phyloP scores from a whole-genome alignment of 2,888 invertebrate species.

The Cosmopolites sordidus region DNA sequence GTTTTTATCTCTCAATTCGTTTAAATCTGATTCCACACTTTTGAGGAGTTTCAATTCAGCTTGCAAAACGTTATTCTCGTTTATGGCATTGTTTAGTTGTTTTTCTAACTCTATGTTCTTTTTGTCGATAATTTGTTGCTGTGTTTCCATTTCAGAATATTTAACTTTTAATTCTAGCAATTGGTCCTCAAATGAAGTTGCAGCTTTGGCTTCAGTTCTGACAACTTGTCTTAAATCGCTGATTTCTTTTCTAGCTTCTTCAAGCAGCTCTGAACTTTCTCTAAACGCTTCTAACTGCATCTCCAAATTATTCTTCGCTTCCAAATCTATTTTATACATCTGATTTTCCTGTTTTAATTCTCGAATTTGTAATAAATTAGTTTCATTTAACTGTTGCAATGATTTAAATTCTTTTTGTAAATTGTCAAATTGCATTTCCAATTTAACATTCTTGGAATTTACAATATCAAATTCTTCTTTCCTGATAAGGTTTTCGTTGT shows the following conservation, averaged over 20 bases:
- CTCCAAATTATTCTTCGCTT: not conserved
- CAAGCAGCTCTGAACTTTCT: not conserved
- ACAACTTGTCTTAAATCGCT: not conserved
- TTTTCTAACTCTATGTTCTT: not conserved
- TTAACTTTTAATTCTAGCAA: not conserved
- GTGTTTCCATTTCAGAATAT: not conserved
- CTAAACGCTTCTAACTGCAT: not conserved
- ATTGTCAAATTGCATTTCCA: not conserved
- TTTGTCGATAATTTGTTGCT: not conserved
- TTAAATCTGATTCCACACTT: not conserved
- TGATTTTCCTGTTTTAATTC: slow-evolving; percentile 4
- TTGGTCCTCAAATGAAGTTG: not conserved
- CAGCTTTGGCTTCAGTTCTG: not conserved
- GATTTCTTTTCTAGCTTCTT: not conserved
- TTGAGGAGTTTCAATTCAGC: not conserved
- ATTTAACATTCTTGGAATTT: not conserved
- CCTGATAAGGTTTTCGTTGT: not conserved
- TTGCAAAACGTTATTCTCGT: not conserved
- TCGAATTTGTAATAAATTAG: not conserved
- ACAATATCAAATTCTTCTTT: not conserved
- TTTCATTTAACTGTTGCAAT: not conserved
- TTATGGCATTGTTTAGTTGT: not conserved
- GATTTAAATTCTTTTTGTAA: slow-evolving; percentile 3
- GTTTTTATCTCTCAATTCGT: not conserved
- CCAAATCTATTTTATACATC: not conserved